phyloP scores from a whole-genome alignment of 2,113 vertebrate species.

The Alaudala cheleensis region DNA sequence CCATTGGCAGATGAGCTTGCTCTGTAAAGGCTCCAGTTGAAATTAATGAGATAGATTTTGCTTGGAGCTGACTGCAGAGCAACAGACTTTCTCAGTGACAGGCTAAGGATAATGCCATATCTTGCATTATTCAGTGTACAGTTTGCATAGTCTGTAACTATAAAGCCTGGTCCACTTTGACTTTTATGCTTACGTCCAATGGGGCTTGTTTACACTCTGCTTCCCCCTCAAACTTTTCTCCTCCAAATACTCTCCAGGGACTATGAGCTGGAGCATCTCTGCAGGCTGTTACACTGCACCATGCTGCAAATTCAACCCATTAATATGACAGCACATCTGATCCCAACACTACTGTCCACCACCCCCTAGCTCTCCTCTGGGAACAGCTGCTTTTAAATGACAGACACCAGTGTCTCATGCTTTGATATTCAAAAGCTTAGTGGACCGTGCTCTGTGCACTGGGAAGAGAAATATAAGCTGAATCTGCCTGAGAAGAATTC shows the following conservation, averaged over 20 bases:
- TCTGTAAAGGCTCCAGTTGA: background rate
- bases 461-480: slow-evolving; percentile 61
- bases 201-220: slow-evolving; percentile 17
- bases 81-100: background rate
- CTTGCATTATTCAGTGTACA: slow-evolving; percentile 19
- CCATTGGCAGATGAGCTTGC: background rate
- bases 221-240: background rate
- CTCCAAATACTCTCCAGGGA: background rate
- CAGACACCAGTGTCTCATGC: slow-evolving; percentile 16
- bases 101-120: background rate
- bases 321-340: slow-evolving; percentile 74
- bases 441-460: slow-evolving; percentile 49
- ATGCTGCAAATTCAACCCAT: slow-evolving; percentile 74
- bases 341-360: slow-evolving; percentile 41
- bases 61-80: background rate
- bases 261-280: slow-evolving; percentile 25
- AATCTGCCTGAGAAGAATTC: slow-evolving; percentile 48
- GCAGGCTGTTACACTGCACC: slow-evolving; percentile 42
- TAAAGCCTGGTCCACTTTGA: background rate
- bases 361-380: slow-evolving; percentile 45
- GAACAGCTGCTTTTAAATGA: slow-evolving; percentile 60
- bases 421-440: slow-evolving; percentile 64
- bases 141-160: background rate
- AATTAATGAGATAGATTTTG: background rate
- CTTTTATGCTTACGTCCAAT: background rate